These are phyloP conservation scores for Xanthia icteritia DNA, from an alignment of 2,888 invertebrate genomes.

Conservation along the genomic window DNA sequence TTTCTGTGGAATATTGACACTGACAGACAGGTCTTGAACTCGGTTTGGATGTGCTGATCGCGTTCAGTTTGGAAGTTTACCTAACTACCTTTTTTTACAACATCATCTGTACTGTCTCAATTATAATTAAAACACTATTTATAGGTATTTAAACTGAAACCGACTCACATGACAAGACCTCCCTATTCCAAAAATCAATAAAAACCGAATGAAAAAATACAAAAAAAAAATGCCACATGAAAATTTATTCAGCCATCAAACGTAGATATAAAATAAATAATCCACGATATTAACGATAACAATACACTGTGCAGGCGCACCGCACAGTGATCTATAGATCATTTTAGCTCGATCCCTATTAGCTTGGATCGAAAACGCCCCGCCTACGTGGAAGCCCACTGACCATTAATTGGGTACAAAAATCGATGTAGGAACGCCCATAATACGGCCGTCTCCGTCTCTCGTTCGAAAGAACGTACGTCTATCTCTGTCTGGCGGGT, in stretches of 20 bases:
- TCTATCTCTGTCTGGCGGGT: conserved; percentile 70
- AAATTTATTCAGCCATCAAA: conserved; percentile 86
- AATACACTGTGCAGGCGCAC: conserved; percentile 84
- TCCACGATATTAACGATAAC: conserved; percentile 87
- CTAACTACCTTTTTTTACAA: not conserved
- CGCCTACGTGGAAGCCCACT: conserved; percentile 88
- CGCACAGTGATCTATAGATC: conserved; percentile 88
- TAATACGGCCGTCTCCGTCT: conserved; percentile 74
- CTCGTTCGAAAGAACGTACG: conserved; percentile 35
- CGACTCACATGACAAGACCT: conserved; percentile 62
- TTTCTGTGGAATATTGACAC: no score
- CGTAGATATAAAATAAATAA: conserved; percentile 86
- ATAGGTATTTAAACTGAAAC: conserved; percentile 1
- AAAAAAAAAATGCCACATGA: conserved; percentile 78
- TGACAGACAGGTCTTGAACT: no score
- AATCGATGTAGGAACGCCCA: conserved; percentile 86
- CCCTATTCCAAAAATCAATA: conserved; percentile 71
- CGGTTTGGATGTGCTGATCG: no score
- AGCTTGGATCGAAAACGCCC: conserved; percentile 84
- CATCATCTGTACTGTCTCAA: not conserved
- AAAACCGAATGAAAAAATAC: conserved; percentile 55
- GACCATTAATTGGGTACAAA: conserved; percentile 89
- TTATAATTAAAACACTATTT: conserved; percentile 15
- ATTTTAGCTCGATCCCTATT: conserved; percentile 89
- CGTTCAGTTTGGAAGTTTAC: no score